phyloP scores from a whole-genome alignment of 2,797 vertebrate species.

The Falco peregrinus region DNA sequence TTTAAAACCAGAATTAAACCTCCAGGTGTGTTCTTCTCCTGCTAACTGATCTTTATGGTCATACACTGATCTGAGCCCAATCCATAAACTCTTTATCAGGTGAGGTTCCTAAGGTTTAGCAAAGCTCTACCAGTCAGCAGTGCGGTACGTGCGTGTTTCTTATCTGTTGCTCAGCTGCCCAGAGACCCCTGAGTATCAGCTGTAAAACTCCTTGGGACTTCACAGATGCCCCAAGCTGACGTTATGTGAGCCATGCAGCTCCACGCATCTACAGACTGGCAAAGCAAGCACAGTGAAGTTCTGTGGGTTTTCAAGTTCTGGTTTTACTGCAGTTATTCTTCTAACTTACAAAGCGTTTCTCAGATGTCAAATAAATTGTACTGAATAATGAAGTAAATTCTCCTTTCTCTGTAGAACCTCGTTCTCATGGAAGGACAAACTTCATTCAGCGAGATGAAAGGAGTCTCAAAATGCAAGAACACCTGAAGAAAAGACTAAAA shows the following conservation, averaged over 20 bases:
- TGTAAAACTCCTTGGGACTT: neutral
- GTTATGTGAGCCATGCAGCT: neutral
- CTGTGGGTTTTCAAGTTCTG: neutral
- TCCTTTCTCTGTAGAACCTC: conserved; percentile 61
- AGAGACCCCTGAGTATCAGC: neutral
- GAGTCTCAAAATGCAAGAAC: conserved; percentile 79
- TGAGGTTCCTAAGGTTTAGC: neutral
- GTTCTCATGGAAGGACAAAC: conserved; percentile 72
- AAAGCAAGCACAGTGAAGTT: neutral
- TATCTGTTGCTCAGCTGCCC: neutral
- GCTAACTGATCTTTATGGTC: neutral
- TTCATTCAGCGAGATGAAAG: conserved; percentile 79
- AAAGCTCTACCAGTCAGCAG: neutral
- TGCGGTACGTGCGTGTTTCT: rapidly evolving
- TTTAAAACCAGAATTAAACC: neutral
- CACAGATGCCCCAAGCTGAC: rapidly evolving
- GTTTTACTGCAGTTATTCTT: neutral
- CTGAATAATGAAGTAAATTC: neutral
- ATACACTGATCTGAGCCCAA: neutral
- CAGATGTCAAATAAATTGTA: neutral
- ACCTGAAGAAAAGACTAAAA: conserved; percentile 80
- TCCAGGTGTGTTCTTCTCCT: neutral
- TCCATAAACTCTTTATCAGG: neutral
- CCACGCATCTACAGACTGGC: neutral
- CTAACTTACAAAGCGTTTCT: neutral